These are phyloP conservation scores for Amblyjoppa proteus DNA, from an alignment of 2,888 invertebrate species.

Conservation along the genomic window DNA sequence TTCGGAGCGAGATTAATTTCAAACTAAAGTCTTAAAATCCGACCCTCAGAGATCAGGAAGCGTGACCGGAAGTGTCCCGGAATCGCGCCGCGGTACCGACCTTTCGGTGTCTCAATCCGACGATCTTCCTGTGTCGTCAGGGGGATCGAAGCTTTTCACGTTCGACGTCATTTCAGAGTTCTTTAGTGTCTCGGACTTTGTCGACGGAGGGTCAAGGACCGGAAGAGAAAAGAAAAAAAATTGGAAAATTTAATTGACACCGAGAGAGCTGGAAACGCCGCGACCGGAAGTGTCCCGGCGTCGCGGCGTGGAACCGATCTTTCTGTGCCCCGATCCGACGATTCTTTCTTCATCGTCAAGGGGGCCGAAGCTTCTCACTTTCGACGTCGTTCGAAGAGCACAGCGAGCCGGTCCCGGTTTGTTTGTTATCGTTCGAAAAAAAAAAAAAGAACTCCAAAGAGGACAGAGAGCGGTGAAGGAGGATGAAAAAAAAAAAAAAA, in stretches of 20 bases:
- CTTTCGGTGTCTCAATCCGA: slow-evolving; percentile 12
- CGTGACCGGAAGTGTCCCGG: slow-evolving; percentile 48
- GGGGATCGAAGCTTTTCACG: slow-evolving; percentile 35
- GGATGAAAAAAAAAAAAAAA: slow-evolving; percentile 12
- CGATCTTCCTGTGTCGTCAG: neutral
- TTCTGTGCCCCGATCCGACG: neutral
- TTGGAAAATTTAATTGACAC: slow-evolving; percentile 32
- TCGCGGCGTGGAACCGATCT: slow-evolving; percentile 45
- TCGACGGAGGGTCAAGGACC: neutral
- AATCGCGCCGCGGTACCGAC: slow-evolving; percentile 40
- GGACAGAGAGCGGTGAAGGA: slow-evolving; percentile 6
- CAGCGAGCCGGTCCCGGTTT: slow-evolving; percentile 16
- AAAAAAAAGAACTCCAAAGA: neutral
- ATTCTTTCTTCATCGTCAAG: neutral
- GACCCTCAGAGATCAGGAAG: slow-evolving; percentile 5
- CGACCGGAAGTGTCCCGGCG: slow-evolving; percentile 49
- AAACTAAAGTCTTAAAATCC: no score
- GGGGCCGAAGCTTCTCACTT: slow-evolving; percentile 42
- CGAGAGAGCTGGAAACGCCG: slow-evolving; percentile 12
- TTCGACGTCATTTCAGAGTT: slow-evolving; percentile 25
- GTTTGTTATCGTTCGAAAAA: slow-evolving; percentile 1
- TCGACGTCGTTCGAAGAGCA: slow-evolving; percentile 28
- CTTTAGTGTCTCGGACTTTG: slow-evolving; percentile 1
- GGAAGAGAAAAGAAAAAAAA: slow-evolving; percentile 23
- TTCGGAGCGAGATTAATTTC: no score